Conservation (phyloP, 2,113 vertebrate genomes). For the Microtus oregoni region DNA sequence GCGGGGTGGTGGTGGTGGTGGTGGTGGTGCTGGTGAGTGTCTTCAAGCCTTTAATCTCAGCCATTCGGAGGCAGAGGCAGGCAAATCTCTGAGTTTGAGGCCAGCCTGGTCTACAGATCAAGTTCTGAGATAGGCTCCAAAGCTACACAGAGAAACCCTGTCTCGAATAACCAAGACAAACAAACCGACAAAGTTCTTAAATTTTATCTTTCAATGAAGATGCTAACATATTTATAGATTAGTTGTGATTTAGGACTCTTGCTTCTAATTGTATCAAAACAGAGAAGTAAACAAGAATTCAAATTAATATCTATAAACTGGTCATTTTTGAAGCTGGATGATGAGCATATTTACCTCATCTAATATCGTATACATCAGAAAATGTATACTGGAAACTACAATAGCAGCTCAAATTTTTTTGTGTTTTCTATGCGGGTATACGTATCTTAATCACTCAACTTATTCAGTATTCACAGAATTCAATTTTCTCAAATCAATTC, state of each 20-base stretch:
- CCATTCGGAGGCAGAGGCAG: too few relatives aligned
- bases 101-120: too few relatives aligned
- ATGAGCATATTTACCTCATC: background rate
- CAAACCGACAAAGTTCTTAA: background rate
- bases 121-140: too few relatives aligned
- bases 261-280: background rate
- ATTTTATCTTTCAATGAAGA: background rate
- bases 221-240: background rate
- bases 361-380: background rate
- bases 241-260: conserved; percentile 12
- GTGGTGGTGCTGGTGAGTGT: too few relatives aligned
- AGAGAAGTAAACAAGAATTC: background rate
- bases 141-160: too few relatives aligned
- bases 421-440: background rate
- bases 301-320: background rate
- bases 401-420: background rate
- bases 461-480: background rate
- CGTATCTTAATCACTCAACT: conserved; percentile 14
- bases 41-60: too few relatives aligned
- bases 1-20: too few relatives aligned
- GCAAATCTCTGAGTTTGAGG: too few relatives aligned
- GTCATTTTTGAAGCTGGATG: background rate
- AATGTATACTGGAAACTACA: conserved; percentile 1
- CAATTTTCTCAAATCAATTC: conserved; percentile 2
- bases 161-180: too few relatives aligned